phyloP scores from a whole-genome alignment of 2,113 vertebrate genomes.

The Cebus imitator region DNA sequence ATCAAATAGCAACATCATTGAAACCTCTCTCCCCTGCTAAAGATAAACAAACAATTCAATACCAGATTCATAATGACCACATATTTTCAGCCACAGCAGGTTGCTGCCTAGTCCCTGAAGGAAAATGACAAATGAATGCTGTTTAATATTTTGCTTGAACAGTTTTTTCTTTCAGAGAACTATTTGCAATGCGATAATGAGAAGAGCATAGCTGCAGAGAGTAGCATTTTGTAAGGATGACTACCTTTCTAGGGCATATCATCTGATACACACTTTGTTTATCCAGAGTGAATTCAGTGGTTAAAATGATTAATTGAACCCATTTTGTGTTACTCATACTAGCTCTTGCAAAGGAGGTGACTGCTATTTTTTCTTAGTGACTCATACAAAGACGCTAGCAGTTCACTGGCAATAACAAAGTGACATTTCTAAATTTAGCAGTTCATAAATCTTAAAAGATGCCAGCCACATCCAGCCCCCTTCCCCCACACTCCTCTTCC shows the following conservation, averaged over 20 bases:
- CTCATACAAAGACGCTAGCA: conserved; percentile 67
- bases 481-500: neutral
- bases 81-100: conserved; percentile 79
- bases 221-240: conserved; percentile 79
- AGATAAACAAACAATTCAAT: conserved; percentile 80
- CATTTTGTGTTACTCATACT: conserved; percentile 82
- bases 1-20: conserved; percentile 67
- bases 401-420: conserved; percentile 77
- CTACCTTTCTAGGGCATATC: conserved; percentile 81
- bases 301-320: conserved; percentile 86
- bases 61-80: conserved; percentile 78
- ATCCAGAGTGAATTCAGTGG: conserved; percentile 82
- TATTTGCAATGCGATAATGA: conserved; percentile 83
- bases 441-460: conserved; percentile 81
- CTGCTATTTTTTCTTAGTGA: conserved; percentile 78
- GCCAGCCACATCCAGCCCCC: conserved; percentile 14
- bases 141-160: conserved; percentile 86
- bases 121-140: conserved; percentile 86
- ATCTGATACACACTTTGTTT: conserved; percentile 83
- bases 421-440: conserved; percentile 82
- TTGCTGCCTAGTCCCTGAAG: conserved; percentile 72
- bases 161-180: conserved; percentile 85
- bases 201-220: conserved; percentile 78
- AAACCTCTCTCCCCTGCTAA: conserved; percentile 58
- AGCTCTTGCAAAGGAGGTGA: conserved; percentile 77